These are phyloP conservation scores for Panzeria rudis DNA, from an alignment of 2,888 invertebrate species.

Conservation along the genomic window DNA sequence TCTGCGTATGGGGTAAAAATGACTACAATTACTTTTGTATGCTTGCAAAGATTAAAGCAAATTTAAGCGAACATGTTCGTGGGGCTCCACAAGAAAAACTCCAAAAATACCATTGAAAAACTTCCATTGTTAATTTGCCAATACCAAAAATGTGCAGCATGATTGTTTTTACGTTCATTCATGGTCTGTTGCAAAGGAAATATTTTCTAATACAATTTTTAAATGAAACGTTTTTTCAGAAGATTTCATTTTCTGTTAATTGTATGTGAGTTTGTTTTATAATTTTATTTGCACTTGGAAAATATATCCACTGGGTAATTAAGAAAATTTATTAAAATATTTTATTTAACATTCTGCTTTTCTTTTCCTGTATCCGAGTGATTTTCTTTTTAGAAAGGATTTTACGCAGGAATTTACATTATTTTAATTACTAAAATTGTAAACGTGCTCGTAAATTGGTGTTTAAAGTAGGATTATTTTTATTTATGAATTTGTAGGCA, in stretches of 20 bases:
- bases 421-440: conserved; percentile 38
- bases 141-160: conserved; percentile 65
- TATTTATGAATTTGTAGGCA: neutral
- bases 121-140: conserved; percentile 77
- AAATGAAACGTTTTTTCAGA: conserved; percentile 24
- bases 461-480: neutral
- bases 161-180: neutral
- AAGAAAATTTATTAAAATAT: conserved; percentile 72
- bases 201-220: conserved; percentile 19
- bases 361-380: conserved; percentile 4
- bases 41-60: conserved; percentile 52
- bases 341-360: conserved; percentile 66
- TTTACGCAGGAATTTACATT: conserved; percentile 15
- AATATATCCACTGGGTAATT: conserved; percentile 51
- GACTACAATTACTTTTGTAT: conserved; percentile 61
- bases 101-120: neutral
- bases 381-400: conserved; percentile 22
- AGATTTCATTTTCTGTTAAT: conserved; percentile 44
- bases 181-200: conserved; percentile 33
- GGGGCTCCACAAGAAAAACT: conserved; percentile 10
- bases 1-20: conserved; percentile 27
- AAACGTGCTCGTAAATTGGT: conserved; percentile 4
- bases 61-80: conserved; percentile 19
- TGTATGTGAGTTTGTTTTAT: neutral
- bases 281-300: conserved; percentile 27